Evolutionary conservation across 30 jellyfish, hydroid and myxozoan species (phyloP).

Genomic region (Pelagia noctiluca): DNA sequence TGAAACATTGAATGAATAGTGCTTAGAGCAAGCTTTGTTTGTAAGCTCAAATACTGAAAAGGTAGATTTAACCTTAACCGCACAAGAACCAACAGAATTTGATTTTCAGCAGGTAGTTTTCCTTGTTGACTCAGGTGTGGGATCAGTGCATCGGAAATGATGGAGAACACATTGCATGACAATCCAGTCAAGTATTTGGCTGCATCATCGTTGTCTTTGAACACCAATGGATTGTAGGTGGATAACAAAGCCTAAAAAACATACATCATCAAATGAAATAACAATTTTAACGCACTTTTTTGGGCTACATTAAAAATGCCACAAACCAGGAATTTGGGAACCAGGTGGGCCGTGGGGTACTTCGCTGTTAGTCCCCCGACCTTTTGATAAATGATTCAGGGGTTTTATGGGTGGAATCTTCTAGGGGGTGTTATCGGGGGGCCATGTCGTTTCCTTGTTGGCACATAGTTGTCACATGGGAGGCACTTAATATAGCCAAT

Average conservation of each 20-base stretch:
- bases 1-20: background rate
- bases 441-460: too few relatives aligned
- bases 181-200: conserved; percentile 34
- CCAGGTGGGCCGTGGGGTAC: too few relatives aligned
- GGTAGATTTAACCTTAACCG: background rate
- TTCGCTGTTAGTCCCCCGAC: too few relatives aligned
- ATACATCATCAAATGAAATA: too few relatives aligned
- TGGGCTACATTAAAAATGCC: background rate
- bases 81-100: conserved; percentile 6
- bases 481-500: too few relatives aligned
- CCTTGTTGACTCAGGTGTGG: conserved; percentile 13
- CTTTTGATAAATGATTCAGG: too few relatives aligned
- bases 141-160: background rate
- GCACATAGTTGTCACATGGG: too few relatives aligned
- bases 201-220: conserved; percentile 11
- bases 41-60: background rate
- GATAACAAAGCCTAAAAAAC: background rate
- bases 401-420: too few relatives aligned
- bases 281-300: background rate
- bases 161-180: background rate
- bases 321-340: too few relatives aligned
- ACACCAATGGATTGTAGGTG: background rate
- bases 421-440: too few relatives aligned
- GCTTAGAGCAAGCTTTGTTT: background rate
- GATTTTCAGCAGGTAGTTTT: conserved; percentile 24